A percentile compares a stretch with the other conserved stretches of the same genome.
phyloP scores from a whole-genome alignment of 2,888 invertebrate species.

The Nomada flava region DNA sequence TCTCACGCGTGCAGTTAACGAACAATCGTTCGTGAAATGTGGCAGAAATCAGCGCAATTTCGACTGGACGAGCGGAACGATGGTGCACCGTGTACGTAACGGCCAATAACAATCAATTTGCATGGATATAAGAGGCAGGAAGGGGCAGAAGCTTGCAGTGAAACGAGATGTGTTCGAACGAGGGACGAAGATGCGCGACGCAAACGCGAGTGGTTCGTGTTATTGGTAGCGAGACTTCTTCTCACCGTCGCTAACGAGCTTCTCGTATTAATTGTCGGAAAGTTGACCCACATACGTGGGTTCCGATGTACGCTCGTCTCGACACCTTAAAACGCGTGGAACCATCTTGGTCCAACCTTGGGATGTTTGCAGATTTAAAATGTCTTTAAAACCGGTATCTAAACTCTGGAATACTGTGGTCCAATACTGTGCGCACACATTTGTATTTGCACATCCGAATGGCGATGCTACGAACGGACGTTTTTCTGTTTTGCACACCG shows the following conservation, averaged over 20 bases:
- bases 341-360: slow-evolving; percentile 61
- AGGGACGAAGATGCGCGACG: not conserved
- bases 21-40: slow-evolving; percentile 23
- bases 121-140: slow-evolving; percentile 66
- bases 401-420: slow-evolving; percentile 44
- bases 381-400: slow-evolving; percentile 70
- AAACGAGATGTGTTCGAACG: slow-evolving; percentile 21
- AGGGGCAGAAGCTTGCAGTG: slow-evolving; percentile 32
- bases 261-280: slow-evolving; percentile 61
- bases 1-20: slow-evolving; percentile 19
- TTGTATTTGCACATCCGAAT: slow-evolving; percentile 53
- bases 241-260: slow-evolving; percentile 59
- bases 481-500: slow-evolving; percentile 2
- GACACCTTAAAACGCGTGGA: slow-evolving; percentile 45
- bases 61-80: slow-evolving; percentile 33
- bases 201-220: not conserved
- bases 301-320: slow-evolving; percentile 29
- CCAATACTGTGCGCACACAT: slow-evolving; percentile 1
- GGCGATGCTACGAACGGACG: slow-evolving; percentile 28
- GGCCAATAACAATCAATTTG: slow-evolving; percentile 72
- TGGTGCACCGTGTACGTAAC: slow-evolving; percentile 50
- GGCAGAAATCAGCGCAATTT: slow-evolving; percentile 61
- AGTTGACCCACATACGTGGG: slow-evolving; percentile 59
- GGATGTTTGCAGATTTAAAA: slow-evolving; percentile 66
- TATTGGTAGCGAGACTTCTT: slow-evolving; percentile 25